These are phyloP conservation scores for Oplegnathus fasciatus DNA, from an alignment of 2,113 vertebrate genomes.

Conservation along the genomic window DNA sequence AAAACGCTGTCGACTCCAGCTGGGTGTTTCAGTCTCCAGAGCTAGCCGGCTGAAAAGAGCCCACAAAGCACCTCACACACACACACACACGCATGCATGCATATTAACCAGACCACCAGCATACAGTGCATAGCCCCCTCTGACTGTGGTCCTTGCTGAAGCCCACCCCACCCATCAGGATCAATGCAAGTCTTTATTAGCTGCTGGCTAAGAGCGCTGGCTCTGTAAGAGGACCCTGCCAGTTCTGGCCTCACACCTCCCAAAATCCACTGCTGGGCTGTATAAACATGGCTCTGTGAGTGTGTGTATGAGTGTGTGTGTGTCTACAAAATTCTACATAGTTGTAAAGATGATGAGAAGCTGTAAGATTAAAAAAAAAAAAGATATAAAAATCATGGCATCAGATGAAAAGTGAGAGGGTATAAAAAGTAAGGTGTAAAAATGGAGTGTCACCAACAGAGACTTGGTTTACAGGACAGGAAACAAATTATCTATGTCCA, in stretches of 20 bases:
- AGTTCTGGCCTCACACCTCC: slow-evolving; percentile 77
- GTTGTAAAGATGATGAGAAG: slow-evolving; percentile 19
- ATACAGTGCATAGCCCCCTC: slow-evolving; percentile 54
- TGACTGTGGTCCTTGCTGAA: slow-evolving; percentile 70
- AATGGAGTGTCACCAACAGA: not conserved
- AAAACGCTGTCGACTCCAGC: slow-evolving; percentile 49
- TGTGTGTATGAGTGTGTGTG: slow-evolving; percentile 33
- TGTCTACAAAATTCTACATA: slow-evolving; percentile 1
- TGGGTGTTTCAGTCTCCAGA: slow-evolving; percentile 53
- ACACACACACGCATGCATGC: slow-evolving; percentile 23
- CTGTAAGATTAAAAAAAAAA: slow-evolving; percentile 3
- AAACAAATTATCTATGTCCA: not conserved
- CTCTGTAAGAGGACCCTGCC: slow-evolving; percentile 77
- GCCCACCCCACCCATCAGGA: slow-evolving; percentile 76
- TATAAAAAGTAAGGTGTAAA: not conserved
- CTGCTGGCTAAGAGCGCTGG: slow-evolving; percentile 66
- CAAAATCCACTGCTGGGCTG: slow-evolving; percentile 62
- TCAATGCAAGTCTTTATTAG: slow-evolving; percentile 81
- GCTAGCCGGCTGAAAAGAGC: slow-evolving; percentile 46
- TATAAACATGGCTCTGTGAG: slow-evolving; percentile 60
- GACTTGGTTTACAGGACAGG: not conserved
- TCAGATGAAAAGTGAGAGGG: not conserved
- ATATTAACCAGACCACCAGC: slow-evolving; percentile 72
- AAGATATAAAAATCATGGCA: not conserved
- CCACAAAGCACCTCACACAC: slow-evolving; percentile 53